phyloP scores from a whole-genome alignment of 2,797 vertebrate species.

The Pangasius mekongensis region DNA sequence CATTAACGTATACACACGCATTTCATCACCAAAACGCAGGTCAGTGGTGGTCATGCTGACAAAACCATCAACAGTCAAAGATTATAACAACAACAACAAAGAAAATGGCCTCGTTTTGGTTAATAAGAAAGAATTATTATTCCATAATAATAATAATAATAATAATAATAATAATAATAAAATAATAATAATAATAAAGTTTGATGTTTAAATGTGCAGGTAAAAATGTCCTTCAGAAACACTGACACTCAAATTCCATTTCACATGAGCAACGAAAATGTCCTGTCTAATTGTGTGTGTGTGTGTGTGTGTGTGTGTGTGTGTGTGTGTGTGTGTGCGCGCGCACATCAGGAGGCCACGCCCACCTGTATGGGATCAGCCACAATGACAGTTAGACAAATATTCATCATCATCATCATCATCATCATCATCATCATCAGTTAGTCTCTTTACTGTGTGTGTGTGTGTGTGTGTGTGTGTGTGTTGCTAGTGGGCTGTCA shows the following conservation, averaged over 20 bases:
- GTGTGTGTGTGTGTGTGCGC: neutral
- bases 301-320: conserved; percentile 4
- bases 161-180: conserved; percentile 1
- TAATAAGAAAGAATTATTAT: conserved; percentile 61
- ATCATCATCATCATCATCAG: neutral
- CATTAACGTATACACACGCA: conserved; percentile 53
- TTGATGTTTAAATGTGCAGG: conserved; percentile 50
- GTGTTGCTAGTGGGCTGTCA: neutral
- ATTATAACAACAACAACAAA: conserved; percentile 52
- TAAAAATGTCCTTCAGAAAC: conserved; percentile 31
- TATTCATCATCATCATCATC: neutral
- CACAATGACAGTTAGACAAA: neutral
- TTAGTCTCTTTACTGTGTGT: neutral
- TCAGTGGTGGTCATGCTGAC: conserved; percentile 65
- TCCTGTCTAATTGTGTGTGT: neutral
- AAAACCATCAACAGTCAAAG: conserved; percentile 52
- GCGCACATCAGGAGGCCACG: too few species aligned
- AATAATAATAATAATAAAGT: conserved; percentile 47
- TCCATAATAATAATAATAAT: conserved; percentile 33
- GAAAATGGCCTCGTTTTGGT: conserved; percentile 61
- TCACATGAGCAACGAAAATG: neutral
- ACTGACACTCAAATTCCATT: neutral
- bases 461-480: conserved; percentile 5
- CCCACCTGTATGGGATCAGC: neutral
- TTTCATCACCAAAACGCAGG: conserved; percentile 18